phyloP scores from a whole-genome alignment of 2,797 vertebrate genomes.

The Ispidina picta region DNA sequence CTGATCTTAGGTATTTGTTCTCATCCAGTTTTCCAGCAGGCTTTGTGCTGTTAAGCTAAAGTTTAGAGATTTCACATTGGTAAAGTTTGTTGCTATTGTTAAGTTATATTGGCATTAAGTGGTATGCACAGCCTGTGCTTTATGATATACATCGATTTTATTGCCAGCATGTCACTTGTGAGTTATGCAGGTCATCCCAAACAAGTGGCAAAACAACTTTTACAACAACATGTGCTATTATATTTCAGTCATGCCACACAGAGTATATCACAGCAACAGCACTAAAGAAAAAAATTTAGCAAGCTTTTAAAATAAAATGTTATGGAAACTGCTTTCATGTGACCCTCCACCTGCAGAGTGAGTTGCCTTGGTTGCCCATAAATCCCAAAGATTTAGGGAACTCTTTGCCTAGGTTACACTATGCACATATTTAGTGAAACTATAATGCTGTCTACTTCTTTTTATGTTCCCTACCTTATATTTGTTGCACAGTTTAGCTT shows the following conservation, averaged over 20 bases:
- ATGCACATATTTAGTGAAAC: neutral
- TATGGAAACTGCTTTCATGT: slow-evolving; percentile 40
- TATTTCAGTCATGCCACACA: slow-evolving; percentile 20
- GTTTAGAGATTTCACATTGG: neutral
- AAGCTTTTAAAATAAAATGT: slow-evolving; percentile 58
- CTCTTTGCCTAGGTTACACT: neutral
- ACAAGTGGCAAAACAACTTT: slow-evolving; percentile 54
- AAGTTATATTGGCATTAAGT: neutral
- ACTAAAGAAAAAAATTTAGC: neutral
- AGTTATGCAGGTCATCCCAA: slow-evolving; percentile 54
- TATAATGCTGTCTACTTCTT: slow-evolving; percentile 1
- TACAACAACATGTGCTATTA: neutral
- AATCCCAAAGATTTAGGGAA: slow-evolving; percentile 45
- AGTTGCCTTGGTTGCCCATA: slow-evolving; percentile 10
- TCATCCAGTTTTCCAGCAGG: neutral
- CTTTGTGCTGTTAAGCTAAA: neutral
- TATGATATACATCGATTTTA: slow-evolving; percentile 21
- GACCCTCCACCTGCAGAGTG: slow-evolving; percentile 30
- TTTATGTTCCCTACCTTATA: slow-evolving; percentile 20
- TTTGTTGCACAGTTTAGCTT: slow-evolving; percentile 49
- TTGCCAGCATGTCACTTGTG: neutral
- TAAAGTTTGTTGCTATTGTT: neutral
- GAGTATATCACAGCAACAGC: neutral
- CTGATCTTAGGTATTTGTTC: neutral
- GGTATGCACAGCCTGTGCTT: neutral